Conservation (phyloP, 2,113 vertebrate species). For the Dasyornis broadbenti region DNA sequence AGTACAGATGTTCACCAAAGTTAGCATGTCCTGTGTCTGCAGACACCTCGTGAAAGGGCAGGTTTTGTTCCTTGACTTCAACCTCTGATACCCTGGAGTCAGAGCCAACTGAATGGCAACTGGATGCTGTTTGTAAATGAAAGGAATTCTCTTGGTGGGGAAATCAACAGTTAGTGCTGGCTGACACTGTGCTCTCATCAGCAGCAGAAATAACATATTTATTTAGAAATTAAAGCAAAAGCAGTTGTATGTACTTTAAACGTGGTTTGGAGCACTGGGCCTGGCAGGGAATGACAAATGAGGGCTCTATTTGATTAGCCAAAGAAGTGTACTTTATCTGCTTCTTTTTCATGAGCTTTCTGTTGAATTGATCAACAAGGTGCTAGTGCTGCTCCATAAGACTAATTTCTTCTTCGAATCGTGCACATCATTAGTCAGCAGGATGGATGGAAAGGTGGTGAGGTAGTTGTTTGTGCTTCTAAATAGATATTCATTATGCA, state of each 20-base stretch:
- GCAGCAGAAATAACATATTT: not conserved
- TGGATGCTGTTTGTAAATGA: not conserved
- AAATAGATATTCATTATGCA: not conserved
- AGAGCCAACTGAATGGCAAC: not conserved
- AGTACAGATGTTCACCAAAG: not conserved
- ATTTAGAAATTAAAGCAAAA: not conserved
- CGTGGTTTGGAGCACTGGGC: not conserved
- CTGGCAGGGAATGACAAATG: not conserved
- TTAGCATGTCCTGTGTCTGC: not conserved
- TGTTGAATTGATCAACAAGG: slow-evolving; percentile 21
- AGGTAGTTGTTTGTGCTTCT: slow-evolving; percentile 32
- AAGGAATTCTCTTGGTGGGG: not conserved
- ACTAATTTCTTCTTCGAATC: slow-evolving; percentile 22
- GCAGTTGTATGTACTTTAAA: not conserved
- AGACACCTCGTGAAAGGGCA: not conserved
- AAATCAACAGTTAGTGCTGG: not conserved
- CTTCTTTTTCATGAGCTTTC: not conserved
- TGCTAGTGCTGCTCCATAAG: not conserved
- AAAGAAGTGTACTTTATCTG: not conserved
- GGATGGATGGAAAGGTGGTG: slow-evolving; percentile 27
- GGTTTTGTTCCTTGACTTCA: not conserved
- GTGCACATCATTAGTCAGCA: not conserved
- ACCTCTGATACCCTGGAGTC: not conserved
- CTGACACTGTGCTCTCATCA: not conserved
- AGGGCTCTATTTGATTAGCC: not conserved